phyloP scores from a whole-genome alignment of 2,113 vertebrate species.

The Theristicus caerulescens region DNA sequence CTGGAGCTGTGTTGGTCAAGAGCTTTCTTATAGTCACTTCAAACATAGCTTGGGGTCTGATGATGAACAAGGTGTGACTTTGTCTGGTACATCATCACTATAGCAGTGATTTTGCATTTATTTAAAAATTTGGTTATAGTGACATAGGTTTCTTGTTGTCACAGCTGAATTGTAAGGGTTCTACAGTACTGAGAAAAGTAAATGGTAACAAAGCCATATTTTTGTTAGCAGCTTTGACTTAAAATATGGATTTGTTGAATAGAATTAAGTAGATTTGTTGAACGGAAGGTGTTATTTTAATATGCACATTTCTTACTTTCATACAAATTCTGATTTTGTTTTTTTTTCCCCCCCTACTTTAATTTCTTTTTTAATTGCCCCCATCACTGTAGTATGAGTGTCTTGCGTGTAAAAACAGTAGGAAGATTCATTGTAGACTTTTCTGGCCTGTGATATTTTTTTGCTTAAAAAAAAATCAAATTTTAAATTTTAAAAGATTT shows the following conservation, averaged over 20 bases:
- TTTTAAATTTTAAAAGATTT: not conserved
- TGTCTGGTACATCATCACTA: not conserved
- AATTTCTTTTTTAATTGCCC: not conserved
- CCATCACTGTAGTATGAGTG: not conserved
- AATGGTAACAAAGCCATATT: not conserved
- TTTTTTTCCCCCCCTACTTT: not conserved
- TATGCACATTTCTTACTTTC: not conserved
- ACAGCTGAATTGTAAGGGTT: not conserved
- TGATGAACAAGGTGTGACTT: not conserved
- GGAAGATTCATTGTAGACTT: not conserved
- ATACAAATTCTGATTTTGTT: not conserved
- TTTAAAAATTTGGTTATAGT: not conserved
- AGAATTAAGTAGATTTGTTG: not conserved
- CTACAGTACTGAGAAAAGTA: not conserved
- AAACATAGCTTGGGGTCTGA: not conserved
- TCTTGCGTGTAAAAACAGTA: not conserved
- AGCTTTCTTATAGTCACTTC: not conserved
- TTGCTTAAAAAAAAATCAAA: not conserved
- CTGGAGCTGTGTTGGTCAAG: not conserved
- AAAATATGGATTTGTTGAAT: not conserved
- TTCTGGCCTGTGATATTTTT: not conserved
- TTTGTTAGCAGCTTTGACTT: not conserved
- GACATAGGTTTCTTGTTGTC: not conserved
- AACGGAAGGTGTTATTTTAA: not conserved
- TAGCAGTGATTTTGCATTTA: not conserved